These are phyloP conservation scores for Dryobota labecula DNA, from an alignment of 2,888 invertebrate species.

Conservation along the genomic window DNA sequence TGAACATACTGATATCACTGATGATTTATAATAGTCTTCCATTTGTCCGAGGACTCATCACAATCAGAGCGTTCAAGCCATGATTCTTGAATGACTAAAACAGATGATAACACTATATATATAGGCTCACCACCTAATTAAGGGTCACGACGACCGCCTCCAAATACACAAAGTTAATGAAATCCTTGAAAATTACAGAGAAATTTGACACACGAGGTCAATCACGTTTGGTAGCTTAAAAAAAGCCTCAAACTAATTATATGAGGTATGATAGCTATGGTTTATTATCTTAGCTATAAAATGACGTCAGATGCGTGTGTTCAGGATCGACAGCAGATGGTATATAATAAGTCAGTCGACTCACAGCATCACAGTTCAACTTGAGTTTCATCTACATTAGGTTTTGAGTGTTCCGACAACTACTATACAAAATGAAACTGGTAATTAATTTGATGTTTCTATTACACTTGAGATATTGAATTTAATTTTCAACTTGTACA, in stretches of 20 bases:
- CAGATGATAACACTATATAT: not conserved
- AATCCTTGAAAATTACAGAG: constrained; percentile 76
- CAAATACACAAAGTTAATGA: constrained; percentile 23
- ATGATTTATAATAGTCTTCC: not conserved
- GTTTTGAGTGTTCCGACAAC: constrained; percentile 52
- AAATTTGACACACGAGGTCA: constrained; percentile 82
- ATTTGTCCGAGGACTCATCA: not conserved
- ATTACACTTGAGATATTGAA: no score
- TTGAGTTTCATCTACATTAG: constrained; percentile 70
- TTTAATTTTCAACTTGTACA: no score
- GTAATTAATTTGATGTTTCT: constrained; percentile 72
- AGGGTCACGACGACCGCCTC: constrained; percentile 39
- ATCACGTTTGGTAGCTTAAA: constrained; percentile 72
- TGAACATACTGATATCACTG: not conserved
- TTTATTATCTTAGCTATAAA: constrained; percentile 74
- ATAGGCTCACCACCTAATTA: constrained; percentile 24
- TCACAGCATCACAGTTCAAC: constrained; percentile 74
- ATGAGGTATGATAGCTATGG: constrained; percentile 74
- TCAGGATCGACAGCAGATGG: constrained; percentile 80
- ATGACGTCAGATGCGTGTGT: constrained; percentile 82
- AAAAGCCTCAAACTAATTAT: constrained; percentile 80
- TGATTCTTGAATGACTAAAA: not conserved
- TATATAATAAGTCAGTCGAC: constrained; percentile 85
- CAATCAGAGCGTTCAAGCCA: not conserved
- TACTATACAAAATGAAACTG: constrained; percentile 83